These are phyloP conservation scores for Murina feae DNA, from an alignment of 2,113 vertebrate species.

Conservation along the genomic window DNA sequence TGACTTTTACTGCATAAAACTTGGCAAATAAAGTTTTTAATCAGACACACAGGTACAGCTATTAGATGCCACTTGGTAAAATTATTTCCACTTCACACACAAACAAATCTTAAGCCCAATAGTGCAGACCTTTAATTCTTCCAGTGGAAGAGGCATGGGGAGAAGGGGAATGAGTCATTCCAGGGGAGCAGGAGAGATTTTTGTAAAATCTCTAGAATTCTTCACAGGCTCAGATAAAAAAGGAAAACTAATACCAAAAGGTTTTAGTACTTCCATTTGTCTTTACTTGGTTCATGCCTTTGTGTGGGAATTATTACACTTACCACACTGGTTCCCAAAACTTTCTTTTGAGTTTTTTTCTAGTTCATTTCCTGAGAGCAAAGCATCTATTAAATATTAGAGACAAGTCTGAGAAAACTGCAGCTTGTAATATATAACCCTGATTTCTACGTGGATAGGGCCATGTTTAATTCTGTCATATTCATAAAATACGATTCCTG, in stretches of 20 bases:
- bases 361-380: not conserved
- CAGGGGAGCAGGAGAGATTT: not conserved
- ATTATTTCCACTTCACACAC: not conserved
- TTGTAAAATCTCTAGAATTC: not conserved
- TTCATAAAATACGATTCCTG: not conserved
- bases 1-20: not conserved
- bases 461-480: not conserved
- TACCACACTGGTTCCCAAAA: not conserved
- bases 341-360: not conserved
- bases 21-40: not conserved
- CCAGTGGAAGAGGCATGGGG: not conserved
- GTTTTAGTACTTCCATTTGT: not conserved
- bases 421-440: not conserved
- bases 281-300: not conserved
- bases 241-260: not conserved
- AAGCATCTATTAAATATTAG: not conserved
- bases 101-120: not conserved
- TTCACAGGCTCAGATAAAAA: not conserved
- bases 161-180: fast-evolving
- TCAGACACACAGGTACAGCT: not conserved
- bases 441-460: not conserved
- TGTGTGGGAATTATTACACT: not conserved
- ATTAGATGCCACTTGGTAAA: not conserved
- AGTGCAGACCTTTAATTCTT: not conserved
- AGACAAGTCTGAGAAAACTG: not conserved